These are phyloP conservation scores for Spinus pinus DNA, from an alignment of 2,797 vertebrate genomes.

Conservation along the genomic window DNA sequence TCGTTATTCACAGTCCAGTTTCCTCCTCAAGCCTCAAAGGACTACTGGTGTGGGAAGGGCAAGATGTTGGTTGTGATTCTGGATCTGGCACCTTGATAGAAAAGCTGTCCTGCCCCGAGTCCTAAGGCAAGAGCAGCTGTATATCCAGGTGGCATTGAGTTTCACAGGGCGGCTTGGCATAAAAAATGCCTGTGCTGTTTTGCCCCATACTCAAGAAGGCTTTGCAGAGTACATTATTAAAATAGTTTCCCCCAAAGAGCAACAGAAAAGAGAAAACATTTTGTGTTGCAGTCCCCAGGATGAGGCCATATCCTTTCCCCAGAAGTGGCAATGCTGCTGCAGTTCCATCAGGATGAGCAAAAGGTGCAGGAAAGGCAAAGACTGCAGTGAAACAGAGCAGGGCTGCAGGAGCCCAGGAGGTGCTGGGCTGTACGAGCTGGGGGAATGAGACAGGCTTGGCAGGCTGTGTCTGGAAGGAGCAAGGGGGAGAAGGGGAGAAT, in stretches of 20 bases:
- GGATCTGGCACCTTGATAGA: neutral
- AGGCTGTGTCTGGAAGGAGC: neutral
- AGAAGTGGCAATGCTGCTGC: neutral
- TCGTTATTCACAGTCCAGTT: neutral
- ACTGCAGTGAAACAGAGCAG: neutral
- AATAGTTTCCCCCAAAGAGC: neutral
- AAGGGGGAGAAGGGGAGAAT: neutral
- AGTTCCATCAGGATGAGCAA: rapidly evolving
- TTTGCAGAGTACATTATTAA: neutral
- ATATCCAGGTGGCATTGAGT: neutral
- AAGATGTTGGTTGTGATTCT: neutral
- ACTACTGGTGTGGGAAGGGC: neutral
- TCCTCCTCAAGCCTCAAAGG: neutral
- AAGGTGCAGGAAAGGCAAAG: neutral
- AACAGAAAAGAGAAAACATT: neutral
- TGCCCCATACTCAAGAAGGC: neutral
- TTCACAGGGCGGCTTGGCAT: neutral
- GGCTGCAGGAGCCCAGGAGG: neutral
- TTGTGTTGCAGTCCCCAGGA: rapidly evolving
- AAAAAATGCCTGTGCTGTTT: neutral
- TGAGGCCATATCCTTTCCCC: neutral
- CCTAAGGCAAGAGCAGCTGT: neutral
- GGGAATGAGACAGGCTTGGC: neutral
- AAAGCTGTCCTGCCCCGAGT: neutral
- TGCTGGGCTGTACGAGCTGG: rapidly evolving